Evolutionary conservation across 2,888 invertebrate species (phyloP).

Genomic region (Xestia ashworthii): DNA sequence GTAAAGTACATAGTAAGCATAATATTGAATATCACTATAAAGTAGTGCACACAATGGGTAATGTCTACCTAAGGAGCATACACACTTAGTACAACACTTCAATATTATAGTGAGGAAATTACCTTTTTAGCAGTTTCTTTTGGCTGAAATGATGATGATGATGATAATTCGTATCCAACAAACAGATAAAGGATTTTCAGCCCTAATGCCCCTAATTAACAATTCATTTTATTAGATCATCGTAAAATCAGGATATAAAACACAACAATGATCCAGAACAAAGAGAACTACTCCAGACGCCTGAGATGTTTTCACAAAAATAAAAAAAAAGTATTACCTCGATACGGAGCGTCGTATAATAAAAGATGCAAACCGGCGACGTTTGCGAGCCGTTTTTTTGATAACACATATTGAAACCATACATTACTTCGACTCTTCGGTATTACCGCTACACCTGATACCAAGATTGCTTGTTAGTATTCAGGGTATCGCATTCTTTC

Average conservation of each 20-base stretch:
- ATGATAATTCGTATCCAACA: background rate
- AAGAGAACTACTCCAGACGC: conserved; percentile 42
- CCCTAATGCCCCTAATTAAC: background rate
- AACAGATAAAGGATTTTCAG: background rate
- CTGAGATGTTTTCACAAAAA: conserved; percentile 48
- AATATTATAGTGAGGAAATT: conserved; percentile 6
- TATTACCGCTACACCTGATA: conserved; percentile 80
- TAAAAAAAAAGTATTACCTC: conserved; percentile 59
- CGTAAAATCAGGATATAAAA: conserved; percentile 17
- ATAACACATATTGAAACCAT: conserved; percentile 80
- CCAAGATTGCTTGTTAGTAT: conserved; percentile 77
- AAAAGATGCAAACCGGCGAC: conserved; percentile 72
- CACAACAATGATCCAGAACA: conserved; percentile 15
- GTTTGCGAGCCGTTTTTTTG: conserved; percentile 68
- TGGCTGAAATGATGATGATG: too few species aligned
- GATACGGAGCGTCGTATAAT: conserved; percentile 63
- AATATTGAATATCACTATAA: too few species aligned
- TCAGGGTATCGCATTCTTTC: conserved; percentile 74
- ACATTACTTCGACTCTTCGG: conserved; percentile 76
- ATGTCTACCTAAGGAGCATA: too few species aligned
- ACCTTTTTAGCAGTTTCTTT: background rate
- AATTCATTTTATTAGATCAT: background rate
- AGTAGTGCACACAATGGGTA: too few species aligned
- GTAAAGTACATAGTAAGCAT: too few species aligned
- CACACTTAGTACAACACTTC: too few species aligned